These are phyloP conservation scores for Eupsilia transversa DNA, from an alignment of 2,888 invertebrate genomes.

Conservation along the genomic window DNA sequence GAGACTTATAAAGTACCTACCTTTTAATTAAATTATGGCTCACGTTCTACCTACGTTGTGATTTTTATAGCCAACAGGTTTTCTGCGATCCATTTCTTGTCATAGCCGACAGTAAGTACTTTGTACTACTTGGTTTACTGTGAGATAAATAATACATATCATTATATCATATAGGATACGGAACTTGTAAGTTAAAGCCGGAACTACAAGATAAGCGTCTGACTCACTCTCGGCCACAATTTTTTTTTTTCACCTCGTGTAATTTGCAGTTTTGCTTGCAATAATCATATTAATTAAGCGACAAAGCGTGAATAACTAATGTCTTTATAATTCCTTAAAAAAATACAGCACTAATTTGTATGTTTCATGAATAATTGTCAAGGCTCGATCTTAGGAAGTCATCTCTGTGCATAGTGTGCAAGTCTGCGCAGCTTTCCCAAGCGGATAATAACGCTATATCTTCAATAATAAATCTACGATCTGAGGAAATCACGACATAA, in stretches of 20 bases:
- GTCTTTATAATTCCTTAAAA: neutral
- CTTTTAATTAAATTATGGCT: neutral
- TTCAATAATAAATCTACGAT: neutral
- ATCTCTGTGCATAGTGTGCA: neutral
- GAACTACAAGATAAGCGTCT: conserved; percentile 48
- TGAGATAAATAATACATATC: conserved; percentile 4
- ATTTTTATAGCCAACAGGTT: conserved; percentile 11
- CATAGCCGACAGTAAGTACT: neutral
- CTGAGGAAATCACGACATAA: neutral
- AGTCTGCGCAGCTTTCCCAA: neutral
- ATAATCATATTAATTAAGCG: conserved; percentile 1
- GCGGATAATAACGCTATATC: neutral
- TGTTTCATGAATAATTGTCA: neutral
- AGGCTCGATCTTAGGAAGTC: neutral
- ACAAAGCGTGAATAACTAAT: neutral
- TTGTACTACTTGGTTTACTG: neutral
- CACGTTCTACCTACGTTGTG: neutral
- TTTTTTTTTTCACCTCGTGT: conserved; percentile 3
- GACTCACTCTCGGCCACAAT: conserved; percentile 39
- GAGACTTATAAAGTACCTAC: neutral
- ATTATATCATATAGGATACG: conserved; percentile 36
- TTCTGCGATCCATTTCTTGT: conserved; percentile 23
- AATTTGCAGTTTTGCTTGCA: neutral
- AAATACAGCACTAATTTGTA: neutral
- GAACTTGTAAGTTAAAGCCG: conserved; percentile 48